Conservation (phyloP, 2,797 vertebrate genomes). For the Rallus crepitans region DNA sequence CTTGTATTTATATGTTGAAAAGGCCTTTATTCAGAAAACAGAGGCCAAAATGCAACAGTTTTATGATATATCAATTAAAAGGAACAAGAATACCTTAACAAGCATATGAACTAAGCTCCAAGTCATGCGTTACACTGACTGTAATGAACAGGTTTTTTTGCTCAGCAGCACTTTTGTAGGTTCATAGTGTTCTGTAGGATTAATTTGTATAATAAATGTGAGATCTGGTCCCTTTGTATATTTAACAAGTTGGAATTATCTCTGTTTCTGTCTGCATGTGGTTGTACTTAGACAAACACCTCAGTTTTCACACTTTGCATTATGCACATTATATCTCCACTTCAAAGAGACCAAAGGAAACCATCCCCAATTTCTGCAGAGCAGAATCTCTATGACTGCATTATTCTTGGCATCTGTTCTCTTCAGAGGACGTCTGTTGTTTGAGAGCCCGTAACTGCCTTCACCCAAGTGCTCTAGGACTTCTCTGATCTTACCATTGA, state of each 20-base stretch:
- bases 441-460: background rate
- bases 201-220: background rate
- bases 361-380: background rate
- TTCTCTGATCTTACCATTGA: background rate
- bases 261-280: background rate
- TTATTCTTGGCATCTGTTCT: background rate
- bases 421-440: background rate
- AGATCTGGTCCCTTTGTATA: rapidly evolving
- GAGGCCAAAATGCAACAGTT: background rate
- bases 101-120: background rate
- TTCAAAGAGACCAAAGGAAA: background rate
- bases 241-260: background rate
- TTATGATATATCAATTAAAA: background rate
- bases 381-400: background rate
- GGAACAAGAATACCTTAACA: background rate
- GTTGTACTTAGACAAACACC: background rate
- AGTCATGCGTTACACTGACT: background rate
- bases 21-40: background rate
- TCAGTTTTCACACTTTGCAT: background rate
- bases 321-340: background rate
- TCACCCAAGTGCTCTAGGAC: background rate
- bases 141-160: background rate
- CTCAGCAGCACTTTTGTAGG: background rate
- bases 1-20: background rate
- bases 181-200: background rate